phyloP scores from a whole-genome alignment of 2,888 invertebrate genomes.

The Dryobotodes eremita region DNA sequence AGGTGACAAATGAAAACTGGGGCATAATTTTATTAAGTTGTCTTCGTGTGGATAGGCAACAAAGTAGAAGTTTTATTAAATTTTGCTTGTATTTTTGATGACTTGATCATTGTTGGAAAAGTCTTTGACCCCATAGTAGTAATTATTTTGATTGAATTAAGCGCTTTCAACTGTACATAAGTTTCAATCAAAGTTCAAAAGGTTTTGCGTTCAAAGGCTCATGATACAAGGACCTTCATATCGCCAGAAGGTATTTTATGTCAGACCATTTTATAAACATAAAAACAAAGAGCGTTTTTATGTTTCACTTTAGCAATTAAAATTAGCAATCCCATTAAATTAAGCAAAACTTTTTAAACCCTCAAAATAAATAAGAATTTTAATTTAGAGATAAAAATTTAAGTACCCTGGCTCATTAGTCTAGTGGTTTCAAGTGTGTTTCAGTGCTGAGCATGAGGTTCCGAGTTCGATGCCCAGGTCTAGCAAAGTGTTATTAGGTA shows the following conservation, averaged over 20 bases:
- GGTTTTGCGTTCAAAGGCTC: slow-evolving; percentile 15
- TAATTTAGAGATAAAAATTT: not conserved
- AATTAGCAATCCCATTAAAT: not conserved
- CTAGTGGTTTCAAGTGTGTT: not conserved
- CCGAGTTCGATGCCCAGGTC: no score
- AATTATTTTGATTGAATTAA: not conserved
- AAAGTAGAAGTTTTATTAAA: not conserved
- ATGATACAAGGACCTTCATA: slow-evolving; percentile 2
- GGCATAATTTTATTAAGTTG: slow-evolving; percentile 10
- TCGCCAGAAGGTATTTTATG: not conserved
- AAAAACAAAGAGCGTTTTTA: not conserved
- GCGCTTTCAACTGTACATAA: not conserved
- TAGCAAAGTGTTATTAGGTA: no score
- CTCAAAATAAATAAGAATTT: not conserved
- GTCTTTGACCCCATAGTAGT: not conserved
- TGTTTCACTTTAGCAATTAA: slow-evolving; percentile 6
- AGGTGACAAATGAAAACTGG: slow-evolving; percentile 9
- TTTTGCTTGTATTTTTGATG: not conserved
- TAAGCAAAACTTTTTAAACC: not conserved
- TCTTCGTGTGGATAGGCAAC: not conserved
- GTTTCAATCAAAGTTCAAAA: slow-evolving; percentile 18
- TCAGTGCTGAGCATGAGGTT: no score
- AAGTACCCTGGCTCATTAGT: not conserved
- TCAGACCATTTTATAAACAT: not conserved
- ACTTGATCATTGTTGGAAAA: not conserved